These are phyloP conservation scores for Takifugu bimaculatus DNA, from an alignment of 2,113 vertebrate species.

Conservation along the genomic window DNA sequence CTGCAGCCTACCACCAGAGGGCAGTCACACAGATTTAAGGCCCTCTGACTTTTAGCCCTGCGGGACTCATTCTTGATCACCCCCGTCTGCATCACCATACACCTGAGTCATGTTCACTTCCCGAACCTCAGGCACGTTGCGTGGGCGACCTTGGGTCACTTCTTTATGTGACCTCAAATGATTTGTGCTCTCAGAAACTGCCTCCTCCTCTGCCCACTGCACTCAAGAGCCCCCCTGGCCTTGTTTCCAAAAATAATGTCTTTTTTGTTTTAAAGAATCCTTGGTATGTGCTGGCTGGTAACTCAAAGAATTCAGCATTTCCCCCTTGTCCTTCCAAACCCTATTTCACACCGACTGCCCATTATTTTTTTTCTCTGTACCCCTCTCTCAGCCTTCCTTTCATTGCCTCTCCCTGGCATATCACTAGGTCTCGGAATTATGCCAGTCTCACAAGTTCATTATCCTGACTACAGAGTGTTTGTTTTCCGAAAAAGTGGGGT, in stretches of 20 bases:
- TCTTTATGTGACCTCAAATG: background rate
- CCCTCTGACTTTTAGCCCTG: too few species aligned
- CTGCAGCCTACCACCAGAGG: too few species aligned
- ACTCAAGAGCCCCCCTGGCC: slow-evolving; percentile 31
- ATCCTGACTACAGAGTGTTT: slow-evolving; percentile 38
- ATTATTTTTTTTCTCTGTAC: background rate
- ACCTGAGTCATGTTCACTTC: slow-evolving; percentile 7
- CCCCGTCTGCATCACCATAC: slow-evolving; percentile 2
- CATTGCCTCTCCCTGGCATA: background rate
- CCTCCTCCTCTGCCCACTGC: background rate
- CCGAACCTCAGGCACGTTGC: slow-evolving; percentile 4
- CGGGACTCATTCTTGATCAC: background rate
- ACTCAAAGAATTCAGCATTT: slow-evolving; percentile 57
- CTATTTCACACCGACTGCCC: slow-evolving; percentile 9
- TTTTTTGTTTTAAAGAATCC: slow-evolving; percentile 74
- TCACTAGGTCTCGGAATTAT: slow-evolving; percentile 10
- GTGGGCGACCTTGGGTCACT: background rate
- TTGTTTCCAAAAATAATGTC: slow-evolving; percentile 73
- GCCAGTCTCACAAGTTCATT: slow-evolving; percentile 28
- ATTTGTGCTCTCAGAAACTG: slow-evolving; percentile 1
- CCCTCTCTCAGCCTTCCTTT: slow-evolving; percentile 9
- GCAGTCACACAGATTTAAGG: too few species aligned
- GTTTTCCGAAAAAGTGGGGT: slow-evolving; percentile 34
- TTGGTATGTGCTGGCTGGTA: slow-evolving; percentile 62
- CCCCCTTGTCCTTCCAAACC: slow-evolving; percentile 31